Base-by-base conservation (phyloP, 2,797 vertebrate genomes). In the Monodelphis domestica region DNA sequence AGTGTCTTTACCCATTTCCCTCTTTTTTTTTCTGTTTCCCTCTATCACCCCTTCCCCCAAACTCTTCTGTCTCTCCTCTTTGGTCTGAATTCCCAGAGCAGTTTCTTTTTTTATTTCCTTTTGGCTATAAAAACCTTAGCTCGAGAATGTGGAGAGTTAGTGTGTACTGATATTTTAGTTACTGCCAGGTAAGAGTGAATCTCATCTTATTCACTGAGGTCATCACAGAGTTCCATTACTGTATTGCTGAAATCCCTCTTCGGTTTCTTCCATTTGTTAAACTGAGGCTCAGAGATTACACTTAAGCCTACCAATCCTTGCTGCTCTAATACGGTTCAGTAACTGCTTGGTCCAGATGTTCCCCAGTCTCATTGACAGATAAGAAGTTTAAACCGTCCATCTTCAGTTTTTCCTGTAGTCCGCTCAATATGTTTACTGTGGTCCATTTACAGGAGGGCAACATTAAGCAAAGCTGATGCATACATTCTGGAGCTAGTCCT, bases 381-480 rank as follows among this genome's bases (percentile, higher is more conserved):
- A 97, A 94, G 93, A 95, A 96, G 96, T 92, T 95, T 96, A 96
- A 97, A 97, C 90, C 95, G 95, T 96, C 97, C 95, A 56, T 96
- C 96, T 97, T 94, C 89, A 88, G 95, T 50, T 93, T 94, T 96
- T 97, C 96, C 96, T 94, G 92, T 95, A 90, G 96, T 95, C 95
- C 94, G 96, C 96, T 96, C 97, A 97, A 92, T 97, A 97, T 97
- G 97, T 96, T 97, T 96, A 95, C 96, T 88, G 96, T 94, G 97
- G 96, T 97, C 95, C 97, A 92, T 93, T 97, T 96, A 95, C 96
- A 91, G 97, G 95, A 96, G 96, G 92, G 91, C 96, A 96, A 96
- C 96, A 96, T 95, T 97, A 96, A 97, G 96, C 96, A 95, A 96
- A 96, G 95, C 96, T 91, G 96, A 96, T 95, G 95, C 91, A 94